Conservation (phyloP, 1,140 invertebrate genomes). For the Theocolax elegans region DNA sequence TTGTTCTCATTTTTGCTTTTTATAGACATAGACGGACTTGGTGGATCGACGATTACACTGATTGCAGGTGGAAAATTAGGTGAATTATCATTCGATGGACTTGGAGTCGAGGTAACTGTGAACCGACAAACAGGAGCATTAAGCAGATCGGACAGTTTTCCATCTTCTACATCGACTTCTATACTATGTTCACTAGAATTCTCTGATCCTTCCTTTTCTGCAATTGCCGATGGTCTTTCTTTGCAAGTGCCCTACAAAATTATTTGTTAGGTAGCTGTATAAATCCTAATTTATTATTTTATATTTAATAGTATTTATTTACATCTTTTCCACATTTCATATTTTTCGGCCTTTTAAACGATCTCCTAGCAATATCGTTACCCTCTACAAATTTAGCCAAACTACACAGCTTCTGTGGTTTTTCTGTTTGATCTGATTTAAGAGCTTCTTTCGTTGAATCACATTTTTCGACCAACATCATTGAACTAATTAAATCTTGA, state of each 20-base stretch:
- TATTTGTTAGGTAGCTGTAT: too few species aligned
- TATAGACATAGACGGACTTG: constrained; percentile 63
- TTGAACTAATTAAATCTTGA: constrained; percentile 72
- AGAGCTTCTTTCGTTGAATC: constrained; percentile 63
- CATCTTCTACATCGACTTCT: constrained; percentile 36
- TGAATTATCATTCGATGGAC: constrained; percentile 48
- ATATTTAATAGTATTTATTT: not conserved
- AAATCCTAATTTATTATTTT: constrained; percentile 3
- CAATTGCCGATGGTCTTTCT: constrained; percentile 3
- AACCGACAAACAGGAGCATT: constrained; percentile 58
- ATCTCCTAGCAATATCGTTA: constrained; percentile 81
- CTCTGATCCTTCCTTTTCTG: not conserved
- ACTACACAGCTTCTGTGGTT: constrained; percentile 74
- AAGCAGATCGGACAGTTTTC: constrained; percentile 50
- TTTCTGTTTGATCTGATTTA: constrained; percentile 55
- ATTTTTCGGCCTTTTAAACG: constrained; percentile 71
- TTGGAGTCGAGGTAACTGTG: constrained; percentile 50
- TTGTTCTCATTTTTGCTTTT: constrained; percentile 60
- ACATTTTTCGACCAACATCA: constrained; percentile 65
- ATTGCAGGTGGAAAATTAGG: constrained; percentile 60
- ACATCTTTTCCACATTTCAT: constrained; percentile 42
- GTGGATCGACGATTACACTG: constrained; percentile 63
- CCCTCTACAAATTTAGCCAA: constrained; percentile 83
- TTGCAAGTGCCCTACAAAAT: constrained; percentile 28
- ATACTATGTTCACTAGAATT: constrained; percentile 11